Evolutionary conservation across 1,140 invertebrate genomes (phyloP).

Genomic region (Drosophila punjabiensis): DNA sequence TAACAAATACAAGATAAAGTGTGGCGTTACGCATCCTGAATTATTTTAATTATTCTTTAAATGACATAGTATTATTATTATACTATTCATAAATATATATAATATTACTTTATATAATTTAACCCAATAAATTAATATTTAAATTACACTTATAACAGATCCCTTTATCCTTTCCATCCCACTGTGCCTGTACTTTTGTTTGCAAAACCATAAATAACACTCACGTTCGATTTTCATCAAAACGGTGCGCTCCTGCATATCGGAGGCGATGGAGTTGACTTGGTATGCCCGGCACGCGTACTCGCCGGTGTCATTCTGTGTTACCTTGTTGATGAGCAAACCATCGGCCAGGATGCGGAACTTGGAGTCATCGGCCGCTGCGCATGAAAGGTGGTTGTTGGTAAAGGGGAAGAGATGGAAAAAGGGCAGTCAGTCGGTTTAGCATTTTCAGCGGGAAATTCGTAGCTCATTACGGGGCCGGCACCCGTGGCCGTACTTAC

Average conservation of each 20-base stretch:
- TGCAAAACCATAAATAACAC: conserved; percentile 82
- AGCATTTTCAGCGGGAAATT: conserved; percentile 26
- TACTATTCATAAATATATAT: too few relatives aligned
- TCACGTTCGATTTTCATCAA: conserved; percentile 87
- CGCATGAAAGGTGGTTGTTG: background rate
- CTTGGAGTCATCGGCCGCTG: conserved; percentile 74
- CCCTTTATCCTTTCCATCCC: background rate
- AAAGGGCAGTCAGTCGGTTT: conserved; percentile 14
- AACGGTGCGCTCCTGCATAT: conserved; percentile 86
- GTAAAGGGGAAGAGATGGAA: background rate
- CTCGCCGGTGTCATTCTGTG: conserved; percentile 86
- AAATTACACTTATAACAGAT: background rate
- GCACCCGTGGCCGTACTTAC: conserved; percentile 56
- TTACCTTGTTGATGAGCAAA: conserved; percentile 86
- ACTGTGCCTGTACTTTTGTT: conserved; percentile 41
- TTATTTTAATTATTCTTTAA: too few relatives aligned
- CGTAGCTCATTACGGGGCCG: conserved; percentile 60
- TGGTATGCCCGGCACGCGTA: conserved; percentile 87
- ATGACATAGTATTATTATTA: too few relatives aligned
- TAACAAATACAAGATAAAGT: too few relatives aligned
- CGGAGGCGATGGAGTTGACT: conserved; percentile 85
- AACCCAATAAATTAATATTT: too few relatives aligned
- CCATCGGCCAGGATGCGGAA: conserved; percentile 85
- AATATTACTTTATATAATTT: too few relatives aligned
- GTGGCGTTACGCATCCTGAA: too few relatives aligned